phyloP scores from a whole-genome alignment of 2,888 invertebrate species.

The Stramonita haemastoma region DNA sequence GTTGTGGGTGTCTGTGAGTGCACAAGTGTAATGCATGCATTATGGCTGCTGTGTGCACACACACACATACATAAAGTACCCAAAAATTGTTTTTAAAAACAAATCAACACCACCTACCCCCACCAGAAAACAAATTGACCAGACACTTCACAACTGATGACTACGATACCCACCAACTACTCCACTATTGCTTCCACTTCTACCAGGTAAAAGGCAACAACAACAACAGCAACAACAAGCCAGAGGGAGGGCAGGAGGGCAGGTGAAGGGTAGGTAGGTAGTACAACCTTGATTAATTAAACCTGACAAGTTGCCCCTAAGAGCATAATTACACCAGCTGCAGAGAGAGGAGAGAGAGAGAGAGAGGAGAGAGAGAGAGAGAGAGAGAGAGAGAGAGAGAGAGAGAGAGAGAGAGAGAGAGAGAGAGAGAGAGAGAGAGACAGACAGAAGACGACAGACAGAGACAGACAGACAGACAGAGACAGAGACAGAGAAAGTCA shows the following conservation, averaged over 20 bases:
- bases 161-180: too few relatives aligned
- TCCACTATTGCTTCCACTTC: too few relatives aligned
- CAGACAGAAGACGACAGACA: background rate
- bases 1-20: too few relatives aligned
- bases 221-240: background rate
- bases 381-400: slow-evolving; percentile 5
- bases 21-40: too few relatives aligned
- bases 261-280: background rate
- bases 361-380: background rate
- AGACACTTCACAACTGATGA: too few relatives aligned
- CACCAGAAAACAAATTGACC: too few relatives aligned
- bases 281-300: background rate
- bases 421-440: slow-evolving; percentile 9
- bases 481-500: background rate
- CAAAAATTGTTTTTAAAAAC: too few relatives aligned
- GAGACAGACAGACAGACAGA: background rate
- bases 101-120: too few relatives aligned
- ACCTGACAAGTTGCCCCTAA: slow-evolving; percentile 11
- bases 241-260: background rate
- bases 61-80: too few relatives aligned
- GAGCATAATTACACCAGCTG: slow-evolving; percentile 15
- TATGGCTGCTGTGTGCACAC: too few relatives aligned
- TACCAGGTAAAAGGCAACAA: background rate
- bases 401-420: slow-evolving; percentile 17
- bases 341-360: background rate